phyloP scores from a whole-genome alignment of 2,797 vertebrate species.

The Squalus acanthias region DNA sequence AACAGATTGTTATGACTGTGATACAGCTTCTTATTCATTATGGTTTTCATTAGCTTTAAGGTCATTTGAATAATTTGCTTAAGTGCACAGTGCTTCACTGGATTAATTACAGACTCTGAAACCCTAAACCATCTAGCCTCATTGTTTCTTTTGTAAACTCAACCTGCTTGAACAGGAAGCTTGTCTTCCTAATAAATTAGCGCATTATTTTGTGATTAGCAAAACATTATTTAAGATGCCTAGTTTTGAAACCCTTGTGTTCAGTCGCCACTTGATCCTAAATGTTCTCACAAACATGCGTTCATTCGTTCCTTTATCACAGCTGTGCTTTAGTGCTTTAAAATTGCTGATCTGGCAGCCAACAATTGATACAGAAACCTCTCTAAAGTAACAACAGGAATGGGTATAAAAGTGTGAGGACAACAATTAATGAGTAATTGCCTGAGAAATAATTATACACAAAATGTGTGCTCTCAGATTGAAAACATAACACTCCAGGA shows the following conservation, averaged over 20 bases:
- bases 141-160: neutral
- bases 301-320: neutral
- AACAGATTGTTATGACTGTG: neutral
- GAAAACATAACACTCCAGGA: neutral
- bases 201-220: neutral
- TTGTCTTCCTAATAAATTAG: conserved; percentile 9
- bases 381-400: neutral
- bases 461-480: neutral
- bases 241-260: neutral
- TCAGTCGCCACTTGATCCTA: neutral
- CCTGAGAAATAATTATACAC: neutral
- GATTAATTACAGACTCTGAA: neutral
- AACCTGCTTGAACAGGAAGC: neutral
- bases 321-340: neutral
- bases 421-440: neutral
- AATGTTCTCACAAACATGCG: neutral
- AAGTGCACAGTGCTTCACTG: neutral
- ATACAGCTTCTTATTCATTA: neutral
- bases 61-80: neutral
- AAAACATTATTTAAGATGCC: neutral
- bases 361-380: neutral
- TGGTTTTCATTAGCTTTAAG: neutral
- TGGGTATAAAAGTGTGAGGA: neutral
- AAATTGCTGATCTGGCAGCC: neutral
- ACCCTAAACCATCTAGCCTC: neutral